A percentile compares a stretch with the other conserved stretches of the same genome.
These are phyloP conservation scores for Periparus ater DNA, from an alignment of 2,797 vertebrate species.

Conservation along the genomic window DNA sequence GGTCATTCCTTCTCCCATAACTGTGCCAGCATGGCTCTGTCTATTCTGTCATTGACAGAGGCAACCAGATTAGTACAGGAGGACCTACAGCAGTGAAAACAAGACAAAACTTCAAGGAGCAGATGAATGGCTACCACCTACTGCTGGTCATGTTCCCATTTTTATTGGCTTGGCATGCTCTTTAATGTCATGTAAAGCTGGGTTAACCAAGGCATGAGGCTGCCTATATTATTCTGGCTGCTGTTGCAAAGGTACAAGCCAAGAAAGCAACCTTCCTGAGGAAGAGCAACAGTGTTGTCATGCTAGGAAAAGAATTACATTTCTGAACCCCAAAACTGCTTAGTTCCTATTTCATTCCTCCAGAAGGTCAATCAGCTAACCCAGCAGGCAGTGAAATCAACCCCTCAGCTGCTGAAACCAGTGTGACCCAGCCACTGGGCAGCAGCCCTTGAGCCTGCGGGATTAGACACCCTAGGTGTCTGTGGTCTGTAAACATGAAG, in stretches of 20 bases:
- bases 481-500: background rate
- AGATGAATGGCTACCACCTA: background rate
- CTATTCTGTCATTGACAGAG: background rate
- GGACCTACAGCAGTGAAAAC: background rate
- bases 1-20: background rate
- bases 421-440: background rate
- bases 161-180: background rate
- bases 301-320: background rate
- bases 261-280: background rate
- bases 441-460: background rate
- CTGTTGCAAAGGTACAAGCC: background rate
- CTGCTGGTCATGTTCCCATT: background rate
- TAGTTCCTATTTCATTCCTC: background rate
- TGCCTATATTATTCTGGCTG: background rate
- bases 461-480: background rate
- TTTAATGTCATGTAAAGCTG: slow-evolving; percentile 1
- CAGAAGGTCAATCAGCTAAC: background rate
- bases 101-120: background rate
- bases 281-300: background rate
- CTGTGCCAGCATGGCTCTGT: background rate
- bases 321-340: background rate
- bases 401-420: background rate
- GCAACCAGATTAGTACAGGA: background rate
- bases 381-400: background rate
- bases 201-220: background rate